Evolutionary conservation across 2,113 vertebrate species (phyloP), one percentile per base, ranked within the genome.

Genomic region (Ophthalmolycus amberensis): DNA sequence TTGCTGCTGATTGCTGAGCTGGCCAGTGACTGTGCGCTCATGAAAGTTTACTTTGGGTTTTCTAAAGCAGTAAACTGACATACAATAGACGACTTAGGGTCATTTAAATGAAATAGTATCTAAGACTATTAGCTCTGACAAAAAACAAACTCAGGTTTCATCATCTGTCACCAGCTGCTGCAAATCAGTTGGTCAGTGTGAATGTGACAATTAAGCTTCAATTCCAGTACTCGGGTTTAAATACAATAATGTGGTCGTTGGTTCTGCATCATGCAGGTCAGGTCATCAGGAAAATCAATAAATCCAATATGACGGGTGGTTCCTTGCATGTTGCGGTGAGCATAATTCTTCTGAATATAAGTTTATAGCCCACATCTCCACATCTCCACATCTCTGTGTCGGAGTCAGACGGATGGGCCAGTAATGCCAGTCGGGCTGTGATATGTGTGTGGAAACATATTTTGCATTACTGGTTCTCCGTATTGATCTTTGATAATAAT

Each of bases 1-100:
- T 46, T 25, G 7, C 6, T 34, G 56, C 40, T 38, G 52, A 68
- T 73, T 80, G 59, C 54, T 75, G 71, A 60, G n/a, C 63, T 67
- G 62, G 40, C 40, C 15, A 2, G 34, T 25, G 25, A 22, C 16
- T 32, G 32, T 25, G 42, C 18, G 14, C 44, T 71, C 56, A 29
- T 40, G 15, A 48, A 73, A 63, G 42, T 63, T 63, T 63, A 29
- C n/a, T 50, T 38, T 46, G 59, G 18, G 40, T 32, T 58, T 40
- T 20, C 1, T 16, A 10, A 56, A 71, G 9, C 27, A 56, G 50
- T 58, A 27, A 71, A 58, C 37, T 12, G 52, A 42, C 9, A 9
- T 16, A 27, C 34, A 56, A 34, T 15, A 18, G n/a, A 25, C 4
- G 12, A 71, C 4, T 56, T 37, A 3, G 9, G 3, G 8, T 22